Percentiles rank a stretch among this genome's conserved stretches.
Conservation (phyloP, 2,888 invertebrate genomes). For the Polyommatus iphigenia region DNA sequence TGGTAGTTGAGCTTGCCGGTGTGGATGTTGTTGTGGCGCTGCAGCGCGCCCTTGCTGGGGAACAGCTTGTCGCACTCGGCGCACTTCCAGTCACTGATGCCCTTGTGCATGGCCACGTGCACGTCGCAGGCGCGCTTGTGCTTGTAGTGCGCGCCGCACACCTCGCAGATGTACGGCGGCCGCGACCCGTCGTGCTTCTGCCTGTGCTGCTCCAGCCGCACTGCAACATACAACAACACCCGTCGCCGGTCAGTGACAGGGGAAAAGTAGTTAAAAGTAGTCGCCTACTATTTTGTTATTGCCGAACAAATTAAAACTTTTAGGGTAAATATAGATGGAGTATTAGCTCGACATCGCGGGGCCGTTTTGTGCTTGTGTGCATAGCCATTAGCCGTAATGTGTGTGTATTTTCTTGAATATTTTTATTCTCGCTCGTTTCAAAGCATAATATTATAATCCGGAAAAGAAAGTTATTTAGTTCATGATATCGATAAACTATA, state of each 20-base stretch:
- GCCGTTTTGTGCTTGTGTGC: no score
- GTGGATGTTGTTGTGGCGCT: constrained; percentile 82
- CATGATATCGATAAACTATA: no score
- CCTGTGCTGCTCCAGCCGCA: constrained; percentile 66
- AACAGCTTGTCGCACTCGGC: constrained; percentile 81
- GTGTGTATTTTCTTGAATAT: no score
- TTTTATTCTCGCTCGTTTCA: no score
- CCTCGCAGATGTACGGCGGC: constrained; percentile 77
- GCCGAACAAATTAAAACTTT: no score
- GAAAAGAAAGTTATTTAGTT: no score
- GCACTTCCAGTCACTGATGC: constrained; percentile 82
- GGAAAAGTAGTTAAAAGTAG: not conserved
- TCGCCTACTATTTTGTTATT: no score
- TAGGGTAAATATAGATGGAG: no score
- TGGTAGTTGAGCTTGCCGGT: constrained; percentile 82
- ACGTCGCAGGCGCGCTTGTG: constrained; percentile 82
- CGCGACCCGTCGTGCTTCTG: constrained; percentile 68
- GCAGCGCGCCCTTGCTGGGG: constrained; percentile 81
- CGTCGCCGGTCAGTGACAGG: not conserved
- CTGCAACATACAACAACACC: constrained; percentile 47
- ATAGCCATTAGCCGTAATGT: no score
- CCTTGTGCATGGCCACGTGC: constrained; percentile 81
- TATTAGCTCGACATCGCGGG: no score
- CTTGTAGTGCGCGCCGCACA: constrained; percentile 82
- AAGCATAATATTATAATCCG: no score